phyloP scores from a whole-genome alignment of 2,797 vertebrate species.

The Prionace glauca region DNA sequence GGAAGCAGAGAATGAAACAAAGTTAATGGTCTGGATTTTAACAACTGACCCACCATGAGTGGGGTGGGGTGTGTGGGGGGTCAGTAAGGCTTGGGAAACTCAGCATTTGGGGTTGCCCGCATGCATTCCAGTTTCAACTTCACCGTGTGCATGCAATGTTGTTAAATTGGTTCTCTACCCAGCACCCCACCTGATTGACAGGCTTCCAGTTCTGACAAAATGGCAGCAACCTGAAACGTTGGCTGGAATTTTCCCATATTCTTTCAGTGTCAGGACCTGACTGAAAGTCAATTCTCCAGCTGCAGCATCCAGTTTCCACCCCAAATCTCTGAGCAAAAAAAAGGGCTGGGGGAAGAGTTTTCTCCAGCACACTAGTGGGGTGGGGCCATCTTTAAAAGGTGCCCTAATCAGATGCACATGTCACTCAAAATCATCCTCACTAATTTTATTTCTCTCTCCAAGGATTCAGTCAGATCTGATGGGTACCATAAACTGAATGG shows the following conservation, averaged over 20 bases:
- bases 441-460: neutral
- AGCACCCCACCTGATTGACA: neutral
- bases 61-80: no score
- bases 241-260: no score
- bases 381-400: no score
- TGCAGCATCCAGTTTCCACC: no score
- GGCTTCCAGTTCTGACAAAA: neutral
- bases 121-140: neutral
- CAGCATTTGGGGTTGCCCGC: neutral
- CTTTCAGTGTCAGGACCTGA: no score
- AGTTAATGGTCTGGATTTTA: neutral
- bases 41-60: neutral
- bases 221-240: neutral
- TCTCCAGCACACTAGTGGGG: no score
- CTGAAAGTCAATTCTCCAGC: no score
- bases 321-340: no score
- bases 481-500: neutral
- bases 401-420: no score
- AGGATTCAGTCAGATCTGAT: neutral
- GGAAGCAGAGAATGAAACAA: neutral
- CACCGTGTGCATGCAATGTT: neutral
- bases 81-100: neutral
- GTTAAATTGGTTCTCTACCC: neutral
- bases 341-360: no score
- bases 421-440: no score